A percentile compares a stretch with the other conserved stretches of the same genome.
phyloP scores from a whole-genome alignment of 1,140 invertebrate species.

The Cryptotermes secundus region DNA sequence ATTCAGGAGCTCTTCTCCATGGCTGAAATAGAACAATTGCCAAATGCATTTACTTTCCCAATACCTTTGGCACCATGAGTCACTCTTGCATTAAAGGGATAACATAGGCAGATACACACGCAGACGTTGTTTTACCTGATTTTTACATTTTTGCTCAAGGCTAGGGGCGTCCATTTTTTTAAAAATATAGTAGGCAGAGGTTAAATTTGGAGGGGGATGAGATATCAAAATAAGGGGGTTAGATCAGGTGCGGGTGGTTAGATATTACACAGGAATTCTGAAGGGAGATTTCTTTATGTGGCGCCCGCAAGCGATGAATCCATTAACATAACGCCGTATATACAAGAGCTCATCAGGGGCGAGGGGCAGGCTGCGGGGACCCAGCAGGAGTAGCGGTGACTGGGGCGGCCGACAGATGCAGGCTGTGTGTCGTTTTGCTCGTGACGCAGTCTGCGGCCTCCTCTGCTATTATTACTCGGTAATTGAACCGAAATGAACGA shows the following conservation, averaged over 20 bases:
- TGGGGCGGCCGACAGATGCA: too few species aligned
- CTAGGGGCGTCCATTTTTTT: slow-evolving; percentile 5
- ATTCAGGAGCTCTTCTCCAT: too few species aligned
- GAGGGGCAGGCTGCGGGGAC: not conserved
- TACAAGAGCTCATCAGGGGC: not conserved
- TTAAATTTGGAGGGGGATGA: not conserved
- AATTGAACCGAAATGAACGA: too few species aligned
- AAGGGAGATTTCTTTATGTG: not conserved
- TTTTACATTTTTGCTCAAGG: slow-evolving; percentile 16
- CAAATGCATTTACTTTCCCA: too few species aligned
- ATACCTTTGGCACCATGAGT: too few species aligned
- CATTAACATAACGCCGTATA: not conserved
- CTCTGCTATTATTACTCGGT: too few species aligned
- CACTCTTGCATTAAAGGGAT: not conserved
- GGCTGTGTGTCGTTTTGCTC: too few species aligned
- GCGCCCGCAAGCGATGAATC: not conserved
- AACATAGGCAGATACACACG: not conserved
- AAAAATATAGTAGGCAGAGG: slow-evolving; percentile 12
- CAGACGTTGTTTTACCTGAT: not conserved
- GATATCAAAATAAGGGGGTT: slow-evolving; percentile 16
- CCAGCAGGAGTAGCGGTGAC: not conserved
- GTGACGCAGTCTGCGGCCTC: too few species aligned
- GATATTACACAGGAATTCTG: slow-evolving; percentile 12
- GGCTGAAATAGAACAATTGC: too few species aligned
- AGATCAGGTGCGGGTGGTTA: slow-evolving; percentile 11